These are phyloP conservation scores for Hirtodrosophila confusa DNA, from an alignment of 2,888 invertebrate species.

Conservation along the genomic window DNA sequence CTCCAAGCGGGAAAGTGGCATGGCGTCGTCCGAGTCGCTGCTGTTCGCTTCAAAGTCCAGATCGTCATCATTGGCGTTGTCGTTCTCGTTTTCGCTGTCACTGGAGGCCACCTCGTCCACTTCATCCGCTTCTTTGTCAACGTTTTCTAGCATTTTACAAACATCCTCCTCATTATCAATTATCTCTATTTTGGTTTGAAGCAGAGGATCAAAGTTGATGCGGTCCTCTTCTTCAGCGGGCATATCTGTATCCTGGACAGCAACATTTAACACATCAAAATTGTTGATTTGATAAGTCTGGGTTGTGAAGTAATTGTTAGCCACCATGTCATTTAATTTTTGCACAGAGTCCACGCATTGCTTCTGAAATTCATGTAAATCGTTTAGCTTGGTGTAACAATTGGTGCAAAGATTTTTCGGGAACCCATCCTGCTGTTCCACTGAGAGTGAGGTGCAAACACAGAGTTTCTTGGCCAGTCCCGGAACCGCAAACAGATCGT, in stretches of 20 bases:
- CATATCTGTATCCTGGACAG: conserved; percentile 57
- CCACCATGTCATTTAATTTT: conserved; percentile 73
- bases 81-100: conserved; percentile 65
- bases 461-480: conserved; percentile 79
- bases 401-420: conserved; percentile 76
- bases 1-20: conserved; percentile 62
- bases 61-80: conserved; percentile 62
- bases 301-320: conserved; percentile 46
- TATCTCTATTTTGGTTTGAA: conserved; percentile 66
- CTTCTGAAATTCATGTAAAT: conserved; percentile 79
- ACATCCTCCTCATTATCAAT: conserved; percentile 79
- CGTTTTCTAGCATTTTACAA: conserved; percentile 75
- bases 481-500: conserved; percentile 77
- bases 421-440: conserved; percentile 81
- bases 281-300: conserved; percentile 49
- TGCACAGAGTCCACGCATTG: conserved; percentile 77
- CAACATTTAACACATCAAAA: conserved; percentile 70
- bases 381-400: conserved; percentile 74
- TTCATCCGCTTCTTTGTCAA: conserved; percentile 69
- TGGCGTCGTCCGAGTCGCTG: conserved; percentile 72
- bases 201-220: conserved; percentile 52
- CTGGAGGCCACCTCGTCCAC: conserved; percentile 46
- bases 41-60: conserved; percentile 68
- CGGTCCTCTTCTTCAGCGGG: conserved; percentile 72
- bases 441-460: conserved; percentile 78